Evolutionary conservation across 2,888 invertebrate genomes (phyloP).

Genomic region (Rhamphomyia laevipes): DNA sequence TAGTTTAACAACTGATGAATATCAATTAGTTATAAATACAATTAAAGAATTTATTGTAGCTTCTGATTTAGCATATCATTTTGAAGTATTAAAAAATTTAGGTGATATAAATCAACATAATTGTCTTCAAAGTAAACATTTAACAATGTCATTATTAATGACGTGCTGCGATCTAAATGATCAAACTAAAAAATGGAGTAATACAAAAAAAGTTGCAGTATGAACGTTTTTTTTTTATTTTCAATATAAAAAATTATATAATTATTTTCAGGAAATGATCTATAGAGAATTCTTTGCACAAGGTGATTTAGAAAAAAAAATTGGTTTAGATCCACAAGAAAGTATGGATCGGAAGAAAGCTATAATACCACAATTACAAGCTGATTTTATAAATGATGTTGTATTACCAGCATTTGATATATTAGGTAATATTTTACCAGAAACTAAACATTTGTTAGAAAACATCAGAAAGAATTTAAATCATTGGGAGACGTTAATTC

Average conservation of each 20-base stretch:
- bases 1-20: constrained; percentile 52
- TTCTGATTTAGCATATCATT: constrained; percentile 70
- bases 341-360: constrained; percentile 78
- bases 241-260: neutral
- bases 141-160: constrained; percentile 63
- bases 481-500: constrained; percentile 7
- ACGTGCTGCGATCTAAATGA: constrained; percentile 78
- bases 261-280: constrained; percentile 47
- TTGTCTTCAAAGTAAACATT: constrained; percentile 46
- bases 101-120: constrained; percentile 38
- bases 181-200: constrained; percentile 55
- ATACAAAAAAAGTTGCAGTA: constrained; percentile 42
- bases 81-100: constrained; percentile 40
- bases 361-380: constrained; percentile 68
- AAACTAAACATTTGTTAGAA: constrained; percentile 12
- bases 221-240: constrained; percentile 20
- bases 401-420: constrained; percentile 16
- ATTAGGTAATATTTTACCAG: constrained; percentile 12
- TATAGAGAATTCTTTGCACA: constrained; percentile 79
- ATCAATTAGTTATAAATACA: constrained; percentile 56
- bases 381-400: constrained; percentile 48
- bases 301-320: constrained; percentile 71
- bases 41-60: constrained; percentile 67
- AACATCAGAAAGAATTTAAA: constrained; percentile 12
- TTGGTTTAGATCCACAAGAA: constrained; percentile 56